Percentiles rank a stretch among this genome's conserved stretches.
Conservation (phyloP, 92 coral and sea anemone genomes). For the Palythoa grandis region DNA sequence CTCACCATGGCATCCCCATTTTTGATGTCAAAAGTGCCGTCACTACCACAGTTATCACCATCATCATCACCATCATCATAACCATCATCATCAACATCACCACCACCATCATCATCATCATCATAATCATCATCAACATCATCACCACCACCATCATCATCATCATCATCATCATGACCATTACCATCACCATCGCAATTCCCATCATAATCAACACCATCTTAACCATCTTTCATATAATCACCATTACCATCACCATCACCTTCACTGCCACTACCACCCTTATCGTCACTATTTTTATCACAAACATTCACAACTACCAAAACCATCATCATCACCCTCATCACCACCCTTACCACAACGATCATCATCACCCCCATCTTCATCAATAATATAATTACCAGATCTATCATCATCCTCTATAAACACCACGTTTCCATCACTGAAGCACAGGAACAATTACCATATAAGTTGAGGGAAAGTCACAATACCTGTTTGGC, state of each 20-base stretch:
- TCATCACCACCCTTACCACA: no score
- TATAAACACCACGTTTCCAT: neutral
- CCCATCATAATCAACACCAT: neutral
- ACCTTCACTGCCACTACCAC: neutral
- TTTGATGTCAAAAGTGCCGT: neutral
- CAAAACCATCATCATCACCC: neutral
- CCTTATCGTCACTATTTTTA: neutral
- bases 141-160: neutral
- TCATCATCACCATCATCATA: neutral
- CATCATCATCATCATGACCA: neutral
- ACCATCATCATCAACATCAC: neutral
- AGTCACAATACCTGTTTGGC: conserved; percentile 82
- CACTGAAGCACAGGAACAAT: neutral
- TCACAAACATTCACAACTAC: neutral
- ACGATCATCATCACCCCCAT: neutral
- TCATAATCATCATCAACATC: neutral
- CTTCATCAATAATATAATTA: neutral
- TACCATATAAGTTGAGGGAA: neutral
- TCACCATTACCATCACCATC: neutral
- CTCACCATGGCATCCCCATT: neutral
- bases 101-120: neutral
- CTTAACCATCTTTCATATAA: neutral
- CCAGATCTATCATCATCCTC: neutral
- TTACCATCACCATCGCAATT: neutral
- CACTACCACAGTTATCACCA: neutral